Evolutionary conservation across 2,113 vertebrate genomes (phyloP).

Genomic region (Riparia riparia): DNA sequence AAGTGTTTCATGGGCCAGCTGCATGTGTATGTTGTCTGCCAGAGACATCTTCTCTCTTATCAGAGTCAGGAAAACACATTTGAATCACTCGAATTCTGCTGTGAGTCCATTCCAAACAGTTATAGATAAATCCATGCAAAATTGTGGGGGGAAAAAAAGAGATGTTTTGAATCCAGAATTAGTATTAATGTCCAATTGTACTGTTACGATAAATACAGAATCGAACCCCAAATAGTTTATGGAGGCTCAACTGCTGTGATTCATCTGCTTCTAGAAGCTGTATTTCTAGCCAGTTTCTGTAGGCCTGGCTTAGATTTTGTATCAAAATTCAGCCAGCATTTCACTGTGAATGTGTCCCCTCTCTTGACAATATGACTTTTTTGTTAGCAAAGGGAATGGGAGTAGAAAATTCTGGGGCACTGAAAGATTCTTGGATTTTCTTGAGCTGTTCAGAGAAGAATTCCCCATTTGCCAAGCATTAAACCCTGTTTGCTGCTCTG

Average conservation of each 20-base stretch:
- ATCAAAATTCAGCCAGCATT: not conserved
- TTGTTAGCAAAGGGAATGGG: not conserved
- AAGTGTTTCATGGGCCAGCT: not conserved
- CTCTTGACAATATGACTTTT: not conserved
- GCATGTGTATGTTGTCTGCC: no score
- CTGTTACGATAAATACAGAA: not conserved
- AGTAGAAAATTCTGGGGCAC: not conserved
- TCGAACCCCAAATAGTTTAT: not conserved
- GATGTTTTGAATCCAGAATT: not conserved
- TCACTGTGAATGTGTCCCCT: accelerated
- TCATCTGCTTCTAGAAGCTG: not conserved
- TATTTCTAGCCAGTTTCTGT: not conserved
- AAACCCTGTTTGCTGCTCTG: conserved; percentile 10
- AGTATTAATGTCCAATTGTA: not conserved
- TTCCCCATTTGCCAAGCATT: conserved; percentile 3
- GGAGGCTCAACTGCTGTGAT: not conserved
- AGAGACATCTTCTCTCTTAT: not conserved
- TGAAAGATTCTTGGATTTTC: not conserved
- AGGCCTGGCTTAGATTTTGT: not conserved
- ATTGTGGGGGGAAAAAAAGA: not conserved
- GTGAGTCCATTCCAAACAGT: not conserved
- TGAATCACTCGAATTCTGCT: not conserved
- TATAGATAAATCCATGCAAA: not conserved
- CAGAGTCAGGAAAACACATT: not conserved
- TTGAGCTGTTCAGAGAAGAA: not conserved